Evolutionary conservation across 2,113 vertebrate genomes (phyloP).

Genomic region (Ariopsis seemanni): DNA sequence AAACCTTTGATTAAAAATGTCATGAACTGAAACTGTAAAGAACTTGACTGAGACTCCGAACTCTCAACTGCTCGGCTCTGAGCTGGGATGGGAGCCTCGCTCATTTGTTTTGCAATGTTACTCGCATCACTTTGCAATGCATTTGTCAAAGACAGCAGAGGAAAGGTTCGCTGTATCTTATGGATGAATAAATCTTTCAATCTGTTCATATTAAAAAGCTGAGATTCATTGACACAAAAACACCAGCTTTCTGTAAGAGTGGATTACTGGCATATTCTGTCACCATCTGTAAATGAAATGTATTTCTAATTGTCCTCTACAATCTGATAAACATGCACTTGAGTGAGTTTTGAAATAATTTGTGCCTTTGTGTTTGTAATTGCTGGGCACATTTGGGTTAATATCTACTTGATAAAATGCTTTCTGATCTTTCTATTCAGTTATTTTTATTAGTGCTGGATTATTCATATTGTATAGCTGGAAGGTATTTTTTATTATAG

Average conservation of each 20-base stretch:
- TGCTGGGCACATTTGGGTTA: not conserved
- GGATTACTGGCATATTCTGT: not conserved
- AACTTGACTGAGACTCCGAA: not conserved
- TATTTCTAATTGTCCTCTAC: not conserved
- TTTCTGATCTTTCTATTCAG: not conserved
- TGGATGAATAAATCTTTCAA: conserved; percentile 19
- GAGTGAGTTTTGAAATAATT: not conserved
- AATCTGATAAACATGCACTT: not conserved
- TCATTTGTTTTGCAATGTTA: not conserved
- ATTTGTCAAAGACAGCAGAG: not conserved
- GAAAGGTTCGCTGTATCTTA: not conserved
- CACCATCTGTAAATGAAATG: not conserved
- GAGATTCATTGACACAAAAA: not conserved
- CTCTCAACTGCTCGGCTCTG: not conserved
- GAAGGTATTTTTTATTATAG: not conserved
- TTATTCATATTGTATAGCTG: not conserved
- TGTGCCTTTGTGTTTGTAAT: conserved; percentile 18
- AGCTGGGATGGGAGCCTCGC: no score
- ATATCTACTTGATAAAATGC: conserved; percentile 2
- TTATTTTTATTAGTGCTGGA: not conserved
- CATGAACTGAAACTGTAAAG: not conserved
- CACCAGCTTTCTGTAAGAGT: not conserved
- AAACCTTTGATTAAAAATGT: not conserved
- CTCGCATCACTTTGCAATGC: not conserved
- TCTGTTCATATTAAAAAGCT: not conserved